Evolutionary conservation across 2,888 invertebrate genomes (phyloP).

Genomic region (Byasa hedistus): DNA sequence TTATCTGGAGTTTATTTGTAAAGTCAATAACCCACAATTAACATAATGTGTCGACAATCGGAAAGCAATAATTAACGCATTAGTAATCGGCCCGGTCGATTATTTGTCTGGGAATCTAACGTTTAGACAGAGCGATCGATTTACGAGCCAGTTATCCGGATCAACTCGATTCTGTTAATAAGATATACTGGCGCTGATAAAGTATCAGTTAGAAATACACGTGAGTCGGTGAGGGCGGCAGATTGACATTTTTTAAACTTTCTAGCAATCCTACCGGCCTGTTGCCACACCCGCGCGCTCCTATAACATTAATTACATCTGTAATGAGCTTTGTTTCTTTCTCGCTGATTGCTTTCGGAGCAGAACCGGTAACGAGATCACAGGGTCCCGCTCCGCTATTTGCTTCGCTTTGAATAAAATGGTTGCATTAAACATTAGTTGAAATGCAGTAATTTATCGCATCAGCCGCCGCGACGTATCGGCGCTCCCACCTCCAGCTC

Average conservation of each 20-base stretch:
- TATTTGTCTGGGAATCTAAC: background rate
- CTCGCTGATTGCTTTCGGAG: conserved; percentile 41
- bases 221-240: no score
- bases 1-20: background rate
- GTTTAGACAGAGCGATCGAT: background rate
- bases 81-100: background rate
- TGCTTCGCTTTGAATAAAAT: background rate
- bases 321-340: conserved; percentile 68
- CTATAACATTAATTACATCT: conserved; percentile 71
- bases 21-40: background rate
- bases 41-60: background rate
- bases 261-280: no score
- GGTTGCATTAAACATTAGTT: no score
- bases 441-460: no score
- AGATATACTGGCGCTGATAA: no score
- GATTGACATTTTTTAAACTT: background rate
- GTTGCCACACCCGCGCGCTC: no score
- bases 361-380: conserved; percentile 31
- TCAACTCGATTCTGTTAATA: background rate
- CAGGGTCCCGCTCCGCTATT: conserved; percentile 35
- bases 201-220: no score
- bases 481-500: no score
- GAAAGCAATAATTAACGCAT: background rate
- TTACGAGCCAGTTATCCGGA: background rate
- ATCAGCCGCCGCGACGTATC: no score